Evolutionary conservation across 2,888 invertebrate species (phyloP), one percentile per base, ranked within the genome.

Genomic region (Hofmannophila pseudospretella): DNA sequence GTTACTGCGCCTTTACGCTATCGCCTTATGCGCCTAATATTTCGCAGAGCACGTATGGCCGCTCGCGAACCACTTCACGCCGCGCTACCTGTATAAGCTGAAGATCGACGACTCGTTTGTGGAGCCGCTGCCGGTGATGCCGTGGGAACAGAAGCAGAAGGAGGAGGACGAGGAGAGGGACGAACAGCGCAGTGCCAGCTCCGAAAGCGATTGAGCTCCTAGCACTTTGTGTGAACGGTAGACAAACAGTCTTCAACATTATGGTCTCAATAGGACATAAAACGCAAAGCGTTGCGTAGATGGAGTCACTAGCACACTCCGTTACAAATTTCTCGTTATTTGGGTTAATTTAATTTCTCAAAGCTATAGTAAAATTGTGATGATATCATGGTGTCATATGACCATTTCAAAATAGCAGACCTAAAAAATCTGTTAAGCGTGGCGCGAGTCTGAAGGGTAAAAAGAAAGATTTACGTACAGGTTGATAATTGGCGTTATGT

Each of bases 51-150:
- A 51, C 28, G 82, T 80, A 5, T 86, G 86, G 86, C 86, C 86
- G 0, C 51, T 84, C 2, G 72, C 75, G 2, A 74, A 75, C 1
- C 85, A 85, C 38, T 82, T 68, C 47, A 86, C 86, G 1, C 86
- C 86, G 8, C 65, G 74, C 1, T 46, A 51, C 19, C 56, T 86
- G 3, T 86, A 74, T 55, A 86, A 85, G 57, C 47, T 86, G 53
- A 86, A 79, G 54, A 49, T 78, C 4, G 86, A 86, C 41, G 84
- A 84, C 41, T 70, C 80, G 0, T 86, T 86, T 43, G 86, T 86
- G 39, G 79, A 85, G 35, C 81, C 79, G 0, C 53, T 86, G 10
- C 86, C 86, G 0, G 69, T 82, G 10, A 85, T 85, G 86, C 78
- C 84, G 0, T 86, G 86, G 86, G 85, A 86, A 44, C 42, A 67